Evolutionary conservation across 2,888 invertebrate species (phyloP).

Genomic region (Sympetrum striolatum): DNA sequence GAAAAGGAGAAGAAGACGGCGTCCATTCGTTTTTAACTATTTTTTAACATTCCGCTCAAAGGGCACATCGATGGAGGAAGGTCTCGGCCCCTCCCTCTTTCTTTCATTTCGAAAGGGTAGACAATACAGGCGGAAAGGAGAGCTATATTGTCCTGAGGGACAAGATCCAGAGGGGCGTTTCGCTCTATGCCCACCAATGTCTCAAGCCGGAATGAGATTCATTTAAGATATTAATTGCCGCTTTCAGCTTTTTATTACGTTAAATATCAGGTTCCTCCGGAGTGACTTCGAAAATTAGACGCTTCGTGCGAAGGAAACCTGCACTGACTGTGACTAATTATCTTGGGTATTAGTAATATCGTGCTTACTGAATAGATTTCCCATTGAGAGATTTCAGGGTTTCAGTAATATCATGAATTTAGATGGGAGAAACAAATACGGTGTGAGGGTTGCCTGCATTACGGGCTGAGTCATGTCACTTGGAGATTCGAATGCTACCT

Average conservation of each 20-base stretch:
- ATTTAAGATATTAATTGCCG: constrained; percentile 16
- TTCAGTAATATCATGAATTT: too few relatives aligned
- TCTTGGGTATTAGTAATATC: too few relatives aligned
- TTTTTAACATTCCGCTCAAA: constrained; percentile 29
- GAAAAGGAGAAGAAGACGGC: constrained; percentile 3
- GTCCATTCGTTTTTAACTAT: constrained; percentile 26
- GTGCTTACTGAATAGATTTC: too few relatives aligned
- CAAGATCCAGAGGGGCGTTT: not conserved
- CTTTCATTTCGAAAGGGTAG: constrained; percentile 13
- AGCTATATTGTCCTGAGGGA: constrained; percentile 11
- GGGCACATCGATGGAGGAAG: not conserved
- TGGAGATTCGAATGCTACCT: too few relatives aligned
- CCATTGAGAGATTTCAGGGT: too few relatives aligned
- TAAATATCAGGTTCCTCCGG: not conserved
- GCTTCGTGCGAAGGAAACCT: too few relatives aligned
- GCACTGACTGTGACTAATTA: too few relatives aligned
- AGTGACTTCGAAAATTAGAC: too few relatives aligned
- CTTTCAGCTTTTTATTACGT: not conserved
- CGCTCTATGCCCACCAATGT: not conserved
- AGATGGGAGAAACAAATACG: too few relatives aligned
- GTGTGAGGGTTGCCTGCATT: too few relatives aligned
- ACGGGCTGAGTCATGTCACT: too few relatives aligned
- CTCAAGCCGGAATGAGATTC: not conserved
- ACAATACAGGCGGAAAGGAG: not conserved
- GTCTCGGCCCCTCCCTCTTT: not conserved